Evolutionary conservation across 1,140 invertebrate species (phyloP).

Genomic region (Eumeta japonica): DNA sequence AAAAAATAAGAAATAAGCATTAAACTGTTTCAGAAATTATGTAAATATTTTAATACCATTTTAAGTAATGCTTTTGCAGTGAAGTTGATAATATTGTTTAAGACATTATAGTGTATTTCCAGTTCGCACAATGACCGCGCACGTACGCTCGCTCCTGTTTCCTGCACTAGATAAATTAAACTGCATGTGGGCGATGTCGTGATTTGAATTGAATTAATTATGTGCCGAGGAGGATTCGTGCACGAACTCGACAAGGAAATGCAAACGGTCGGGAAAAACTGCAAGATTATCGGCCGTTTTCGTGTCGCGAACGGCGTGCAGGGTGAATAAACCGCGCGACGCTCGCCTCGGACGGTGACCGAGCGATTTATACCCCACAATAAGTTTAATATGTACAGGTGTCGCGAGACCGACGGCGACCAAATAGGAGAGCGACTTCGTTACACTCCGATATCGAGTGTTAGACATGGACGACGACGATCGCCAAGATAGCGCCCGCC

Average conservation of each 20-base stretch:
- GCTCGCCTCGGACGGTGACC: conserved; percentile 31
- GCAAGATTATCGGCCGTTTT: conserved; percentile 27
- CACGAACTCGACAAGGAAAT: conserved; percentile 34
- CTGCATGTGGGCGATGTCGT: conserved; percentile 43
- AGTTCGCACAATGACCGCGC: too few species aligned
- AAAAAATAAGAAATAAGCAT: too few species aligned
- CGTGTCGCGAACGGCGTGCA: conserved; percentile 32
- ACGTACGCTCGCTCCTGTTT: too few species aligned
- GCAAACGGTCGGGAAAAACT: conserved; percentile 33
- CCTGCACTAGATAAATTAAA: conserved; percentile 32
- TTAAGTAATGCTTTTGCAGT: too few species aligned
- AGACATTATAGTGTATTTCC: too few species aligned
- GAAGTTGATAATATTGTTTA: too few species aligned
- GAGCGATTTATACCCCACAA: conserved; percentile 47
- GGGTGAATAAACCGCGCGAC: conserved; percentile 46
- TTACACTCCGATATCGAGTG: conserved; percentile 25
- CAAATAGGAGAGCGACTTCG: conserved; percentile 29
- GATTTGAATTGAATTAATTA: conserved; percentile 58
- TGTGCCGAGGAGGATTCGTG: conserved; percentile 25
- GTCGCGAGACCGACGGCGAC: conserved; percentile 39
- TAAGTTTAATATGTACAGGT: conserved; percentile 54
- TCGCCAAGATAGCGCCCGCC: conserved; percentile 22
- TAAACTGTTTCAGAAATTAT: too few species aligned
- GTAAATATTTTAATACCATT: too few species aligned
- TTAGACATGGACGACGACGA: conserved; percentile 28